These are phyloP conservation scores for Spialia ferax DNA, from an alignment of 2,888 invertebrate species.

Conservation along the genomic window DNA sequence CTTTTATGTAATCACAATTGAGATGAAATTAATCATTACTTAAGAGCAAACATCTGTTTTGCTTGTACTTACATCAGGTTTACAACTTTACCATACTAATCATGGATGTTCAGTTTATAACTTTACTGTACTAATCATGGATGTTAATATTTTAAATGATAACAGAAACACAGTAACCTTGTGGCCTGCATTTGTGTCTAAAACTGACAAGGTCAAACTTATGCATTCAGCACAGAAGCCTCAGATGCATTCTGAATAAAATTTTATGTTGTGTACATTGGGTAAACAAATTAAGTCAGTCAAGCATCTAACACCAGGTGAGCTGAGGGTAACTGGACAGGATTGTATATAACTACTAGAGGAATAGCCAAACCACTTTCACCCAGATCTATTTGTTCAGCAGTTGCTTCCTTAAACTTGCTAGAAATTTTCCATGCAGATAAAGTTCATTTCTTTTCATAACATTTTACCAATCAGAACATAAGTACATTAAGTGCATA, in stretches of 20 bases:
- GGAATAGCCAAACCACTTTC: slow-evolving; percentile 17
- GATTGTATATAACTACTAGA: not conserved
- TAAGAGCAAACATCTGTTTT: not conserved
- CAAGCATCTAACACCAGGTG: not conserved
- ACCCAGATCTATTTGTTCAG: slow-evolving; percentile 36
- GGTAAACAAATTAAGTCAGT: not conserved
- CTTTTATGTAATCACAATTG: not conserved
- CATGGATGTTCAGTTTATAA: not conserved
- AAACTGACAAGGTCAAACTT: not conserved
- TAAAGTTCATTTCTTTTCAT: no score
- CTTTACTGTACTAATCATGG: not conserved
- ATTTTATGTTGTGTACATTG: not conserved
- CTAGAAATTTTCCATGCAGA: slow-evolving; percentile 39
- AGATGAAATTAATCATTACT: slow-evolving; percentile 16
- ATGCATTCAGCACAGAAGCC: not conserved
- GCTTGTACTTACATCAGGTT: not conserved
- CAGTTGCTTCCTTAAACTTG: slow-evolving; percentile 41
- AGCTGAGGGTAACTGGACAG: not conserved
- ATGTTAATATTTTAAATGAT: not conserved
- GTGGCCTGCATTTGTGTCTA: not conserved
- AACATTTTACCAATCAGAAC: slow-evolving; percentile 37
- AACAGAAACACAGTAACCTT: not conserved
- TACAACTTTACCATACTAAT: no score
- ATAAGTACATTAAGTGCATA: no score
- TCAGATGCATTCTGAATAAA: not conserved